phyloP scores from a whole-genome alignment of 2,888 invertebrate genomes.

The Pseudococcus longispinus region DNA sequence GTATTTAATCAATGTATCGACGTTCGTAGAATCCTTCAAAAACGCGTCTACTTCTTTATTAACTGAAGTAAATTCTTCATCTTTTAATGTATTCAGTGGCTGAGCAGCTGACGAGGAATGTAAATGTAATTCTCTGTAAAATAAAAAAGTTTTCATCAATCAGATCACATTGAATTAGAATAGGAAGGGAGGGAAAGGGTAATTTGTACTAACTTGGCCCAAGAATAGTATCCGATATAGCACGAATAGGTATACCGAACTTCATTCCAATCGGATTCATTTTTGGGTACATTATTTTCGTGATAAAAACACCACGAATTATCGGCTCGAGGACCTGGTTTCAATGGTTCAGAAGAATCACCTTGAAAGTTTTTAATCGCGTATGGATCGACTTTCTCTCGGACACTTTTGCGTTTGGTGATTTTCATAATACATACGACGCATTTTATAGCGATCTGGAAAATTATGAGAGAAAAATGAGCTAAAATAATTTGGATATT shows the following conservation, averaged over 20 bases:
- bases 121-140: constrained; percentile 66
- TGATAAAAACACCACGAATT: constrained; percentile 69
- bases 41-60: constrained; percentile 73
- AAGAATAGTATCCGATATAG: constrained; percentile 68
- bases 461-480: not conserved
- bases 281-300: constrained; percentile 68
- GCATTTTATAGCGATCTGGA: constrained; percentile 68
- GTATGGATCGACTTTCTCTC: constrained; percentile 67
- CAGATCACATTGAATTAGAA: not conserved
- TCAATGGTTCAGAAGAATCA: not conserved
- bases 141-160: not conserved
- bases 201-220: constrained; percentile 64
- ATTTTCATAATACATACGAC: constrained; percentile 74
- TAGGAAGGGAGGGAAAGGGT: not conserved
- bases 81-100: constrained; percentile 67
- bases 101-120: constrained; percentile 75
- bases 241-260: constrained; percentile 74
- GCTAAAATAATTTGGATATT: not conserved
- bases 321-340: constrained; percentile 71
- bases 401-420: constrained; percentile 73
- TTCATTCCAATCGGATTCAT: constrained; percentile 77
- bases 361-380: constrained; percentile 36
- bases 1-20: constrained; percentile 75
- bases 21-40: constrained; percentile 72
- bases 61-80: constrained; percentile 69